Percentiles rank a stretch among this genome's conserved stretches.
phyloP scores from a whole-genome alignment of 37 sponge, comb jelly and placozoan species.

The Axinella damicornis region DNA sequence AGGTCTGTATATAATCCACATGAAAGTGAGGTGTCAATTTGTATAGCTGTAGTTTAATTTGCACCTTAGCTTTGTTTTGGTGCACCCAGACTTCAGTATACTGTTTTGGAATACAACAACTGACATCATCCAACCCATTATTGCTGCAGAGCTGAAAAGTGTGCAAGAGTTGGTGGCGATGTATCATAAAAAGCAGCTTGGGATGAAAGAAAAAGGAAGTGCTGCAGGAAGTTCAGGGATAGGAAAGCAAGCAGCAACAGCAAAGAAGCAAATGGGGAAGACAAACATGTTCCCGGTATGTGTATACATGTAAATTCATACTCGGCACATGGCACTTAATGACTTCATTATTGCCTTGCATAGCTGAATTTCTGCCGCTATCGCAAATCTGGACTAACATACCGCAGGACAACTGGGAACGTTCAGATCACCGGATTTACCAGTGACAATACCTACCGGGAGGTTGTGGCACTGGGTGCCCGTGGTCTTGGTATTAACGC shows the following conservation, averaged over 20 bases:
- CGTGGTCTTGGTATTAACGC: neutral
- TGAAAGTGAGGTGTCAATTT: no score
- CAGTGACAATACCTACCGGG: neutral
- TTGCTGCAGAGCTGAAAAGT: neutral
- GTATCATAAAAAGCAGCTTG: neutral
- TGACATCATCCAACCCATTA: no score
- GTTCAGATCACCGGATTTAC: neutral
- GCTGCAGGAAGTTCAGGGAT: neutral
- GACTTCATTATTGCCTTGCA: neutral
- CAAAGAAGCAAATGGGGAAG: neutral
- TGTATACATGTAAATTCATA: neutral
- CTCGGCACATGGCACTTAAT: no score
- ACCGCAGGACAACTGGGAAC: neutral
- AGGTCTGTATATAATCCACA: no score
- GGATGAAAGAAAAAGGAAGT: neutral
- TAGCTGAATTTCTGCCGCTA: neutral
- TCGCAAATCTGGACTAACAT: neutral
- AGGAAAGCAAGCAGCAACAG: neutral
- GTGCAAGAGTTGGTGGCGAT: neutral
- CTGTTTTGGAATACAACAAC: no score
- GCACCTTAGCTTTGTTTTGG: no score
- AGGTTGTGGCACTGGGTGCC: neutral
- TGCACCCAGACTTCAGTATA: no score
- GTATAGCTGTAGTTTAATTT: no score
- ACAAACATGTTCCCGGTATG: neutral